phyloP scores from a whole-genome alignment of 1,140 invertebrate species.

The Drosophila lacteicornis region DNA sequence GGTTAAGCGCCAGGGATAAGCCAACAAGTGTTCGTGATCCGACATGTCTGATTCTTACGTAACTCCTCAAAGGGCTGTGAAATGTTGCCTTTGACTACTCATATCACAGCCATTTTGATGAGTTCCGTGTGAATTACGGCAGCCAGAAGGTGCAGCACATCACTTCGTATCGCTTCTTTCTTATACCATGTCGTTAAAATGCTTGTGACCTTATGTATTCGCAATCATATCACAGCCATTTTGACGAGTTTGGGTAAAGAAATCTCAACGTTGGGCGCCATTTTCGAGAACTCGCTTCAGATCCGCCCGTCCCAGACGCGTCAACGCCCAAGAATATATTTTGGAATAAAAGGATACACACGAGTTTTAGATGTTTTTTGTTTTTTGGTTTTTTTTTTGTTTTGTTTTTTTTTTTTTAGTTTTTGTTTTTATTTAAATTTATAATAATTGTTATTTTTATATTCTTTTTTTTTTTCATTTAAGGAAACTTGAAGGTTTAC shows the following conservation, averaged over 20 bases:
- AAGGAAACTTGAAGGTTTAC: slow-evolving; percentile 82
- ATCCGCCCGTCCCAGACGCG: slow-evolving; percentile 1
- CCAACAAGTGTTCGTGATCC: slow-evolving; percentile 70
- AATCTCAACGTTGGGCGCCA: slow-evolving; percentile 66
- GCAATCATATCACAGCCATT: slow-evolving; percentile 85
- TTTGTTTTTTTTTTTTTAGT: slow-evolving; percentile 66
- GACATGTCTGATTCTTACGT: slow-evolving; percentile 69
- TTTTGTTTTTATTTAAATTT: slow-evolving; percentile 80
- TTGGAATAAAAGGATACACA: slow-evolving; percentile 48
- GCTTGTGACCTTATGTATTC: slow-evolving; percentile 77
- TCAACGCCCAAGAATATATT: slow-evolving; percentile 18
- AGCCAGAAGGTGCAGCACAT: neutral
- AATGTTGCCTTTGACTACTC: slow-evolving; percentile 75
- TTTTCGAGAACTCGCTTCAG: neutral
- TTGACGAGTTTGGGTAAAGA: slow-evolving; percentile 85
- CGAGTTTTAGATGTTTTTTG: slow-evolving; percentile 63
- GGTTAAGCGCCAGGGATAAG: neutral
- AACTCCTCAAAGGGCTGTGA: slow-evolving; percentile 85
- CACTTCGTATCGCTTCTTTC: slow-evolving; percentile 51
- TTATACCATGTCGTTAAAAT: slow-evolving; percentile 85
- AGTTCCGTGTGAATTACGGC: slow-evolving; percentile 70
- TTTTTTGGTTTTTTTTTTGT: slow-evolving; percentile 61
- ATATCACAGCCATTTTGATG: slow-evolving; percentile 85
- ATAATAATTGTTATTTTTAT: slow-evolving; percentile 78
- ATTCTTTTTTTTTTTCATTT: slow-evolving; percentile 71